Conservation (phyloP, 2,113 vertebrate species). For the Poeciliopsis occidentalis region DNA sequence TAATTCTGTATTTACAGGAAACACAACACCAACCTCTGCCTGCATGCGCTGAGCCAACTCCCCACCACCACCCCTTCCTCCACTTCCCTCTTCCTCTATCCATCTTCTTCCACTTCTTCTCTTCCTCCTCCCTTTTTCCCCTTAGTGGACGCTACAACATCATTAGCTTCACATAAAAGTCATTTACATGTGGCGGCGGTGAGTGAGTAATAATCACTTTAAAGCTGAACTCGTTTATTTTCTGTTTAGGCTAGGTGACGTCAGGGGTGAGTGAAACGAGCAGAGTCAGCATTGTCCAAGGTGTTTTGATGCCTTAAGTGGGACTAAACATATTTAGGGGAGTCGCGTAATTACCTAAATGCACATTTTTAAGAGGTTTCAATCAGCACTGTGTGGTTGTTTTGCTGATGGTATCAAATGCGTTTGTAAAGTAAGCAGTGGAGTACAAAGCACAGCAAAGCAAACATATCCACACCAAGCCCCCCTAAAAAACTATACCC, state of each 20-base stretch:
- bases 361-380: constrained; percentile 74
- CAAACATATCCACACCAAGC: background rate
- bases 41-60: constrained; percentile 57
- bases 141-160: constrained; percentile 66
- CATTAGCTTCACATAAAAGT: constrained; percentile 79
- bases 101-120: constrained; percentile 46
- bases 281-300: constrained; percentile 56
- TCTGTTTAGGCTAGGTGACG: constrained; percentile 71
- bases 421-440: constrained; percentile 67
- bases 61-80: background rate
- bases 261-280: constrained; percentile 69
- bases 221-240: constrained; percentile 76
- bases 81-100: constrained; percentile 15
- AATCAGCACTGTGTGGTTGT: constrained; percentile 64
- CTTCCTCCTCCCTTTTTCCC: constrained; percentile 37
- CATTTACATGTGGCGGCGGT: constrained; percentile 74
- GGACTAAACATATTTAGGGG: constrained; percentile 71
- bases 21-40: constrained; percentile 67
- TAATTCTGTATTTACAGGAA: constrained; percentile 74
- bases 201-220: constrained; percentile 77
- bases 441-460: constrained; percentile 23
- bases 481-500: background rate
- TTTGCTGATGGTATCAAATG: constrained; percentile 74
- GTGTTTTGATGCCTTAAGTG: constrained; percentile 71
- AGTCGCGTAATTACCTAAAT: constrained; percentile 78